These are phyloP conservation scores for Digitonthophagus gazella DNA, from an alignment of 2,888 invertebrate genomes.

Conservation along the genomic window DNA sequence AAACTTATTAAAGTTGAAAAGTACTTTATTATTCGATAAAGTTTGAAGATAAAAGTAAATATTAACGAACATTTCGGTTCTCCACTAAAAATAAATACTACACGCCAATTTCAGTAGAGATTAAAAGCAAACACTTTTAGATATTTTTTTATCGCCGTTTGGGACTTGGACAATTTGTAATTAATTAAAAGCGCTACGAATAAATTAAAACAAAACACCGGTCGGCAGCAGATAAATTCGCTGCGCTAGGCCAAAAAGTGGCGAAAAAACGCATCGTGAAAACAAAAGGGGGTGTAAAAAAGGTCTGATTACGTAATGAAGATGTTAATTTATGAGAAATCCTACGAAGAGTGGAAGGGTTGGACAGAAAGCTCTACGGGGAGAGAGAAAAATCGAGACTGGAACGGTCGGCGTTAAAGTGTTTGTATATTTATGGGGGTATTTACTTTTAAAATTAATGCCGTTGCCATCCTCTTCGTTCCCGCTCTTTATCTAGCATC, in stretches of 20 bases:
- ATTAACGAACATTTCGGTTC: too few species aligned
- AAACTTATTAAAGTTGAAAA: too few species aligned
- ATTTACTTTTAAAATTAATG: constrained; percentile 18
- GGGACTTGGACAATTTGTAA: not conserved
- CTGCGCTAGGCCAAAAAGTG: not conserved
- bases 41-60: too few species aligned
- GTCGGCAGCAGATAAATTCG: too few species aligned
- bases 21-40: too few species aligned
- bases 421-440: constrained; percentile 14
- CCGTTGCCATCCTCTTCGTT: not conserved
- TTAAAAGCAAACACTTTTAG: not conserved
- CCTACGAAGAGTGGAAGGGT: constrained; percentile 10
- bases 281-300: constrained; percentile 5
- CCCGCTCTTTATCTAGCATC: not conserved
- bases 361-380: not conserved
- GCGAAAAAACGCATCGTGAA: constrained; percentile 8
- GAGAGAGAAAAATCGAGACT: constrained; percentile 1
- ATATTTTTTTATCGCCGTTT: not conserved
- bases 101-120: not conserved
- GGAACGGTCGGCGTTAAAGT: not conserved
- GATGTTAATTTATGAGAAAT: constrained; percentile 15
- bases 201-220: not conserved
- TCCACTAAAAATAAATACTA: not conserved
- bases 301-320: constrained; percentile 11
- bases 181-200: not conserved